These are phyloP conservation scores for Protonibea diacanthus DNA, from an alignment of 2,797 vertebrate species.

Conservation along the genomic window DNA sequence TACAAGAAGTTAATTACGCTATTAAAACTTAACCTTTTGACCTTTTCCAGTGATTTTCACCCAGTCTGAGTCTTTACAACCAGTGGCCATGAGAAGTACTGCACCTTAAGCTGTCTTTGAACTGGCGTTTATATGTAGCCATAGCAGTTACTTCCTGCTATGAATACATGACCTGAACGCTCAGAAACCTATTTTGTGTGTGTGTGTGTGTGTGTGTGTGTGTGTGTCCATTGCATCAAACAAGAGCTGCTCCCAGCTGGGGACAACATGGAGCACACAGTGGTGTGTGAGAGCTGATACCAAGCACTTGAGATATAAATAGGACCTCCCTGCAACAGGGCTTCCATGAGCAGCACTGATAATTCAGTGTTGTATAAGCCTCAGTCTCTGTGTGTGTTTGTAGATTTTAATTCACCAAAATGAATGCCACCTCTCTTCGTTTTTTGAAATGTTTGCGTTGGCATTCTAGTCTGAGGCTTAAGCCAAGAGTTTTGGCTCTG, in stretches of 20 bases:
- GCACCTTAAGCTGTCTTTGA: background rate
- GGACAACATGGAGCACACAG: constrained; percentile 56
- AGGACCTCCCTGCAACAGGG: constrained; percentile 72
- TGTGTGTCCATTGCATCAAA: constrained; percentile 46
- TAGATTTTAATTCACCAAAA: constrained; percentile 33
- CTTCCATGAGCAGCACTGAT: constrained; percentile 69
- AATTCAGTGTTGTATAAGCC: constrained; percentile 51
- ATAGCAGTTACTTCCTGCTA: background rate
- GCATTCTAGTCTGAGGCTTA: constrained; percentile 8
- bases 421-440: background rate
- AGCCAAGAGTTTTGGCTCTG: constrained; percentile 27
- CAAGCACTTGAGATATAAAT: constrained; percentile 79
- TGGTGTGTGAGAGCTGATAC: constrained; percentile 78
- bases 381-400: constrained; percentile 15
- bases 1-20: background rate
- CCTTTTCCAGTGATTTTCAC: constrained; percentile 1
- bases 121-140: background rate
- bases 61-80: background rate
- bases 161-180: constrained; percentile 54
- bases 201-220: constrained; percentile 1
- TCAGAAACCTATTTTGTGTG: constrained; percentile 25
- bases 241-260: constrained; percentile 54
- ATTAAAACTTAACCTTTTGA: background rate
- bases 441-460: constrained; percentile 14
- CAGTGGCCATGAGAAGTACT: constrained; percentile 18